phyloP scores from a whole-genome alignment of 2,888 invertebrate species.

The Callinectes sapidus region DNA sequence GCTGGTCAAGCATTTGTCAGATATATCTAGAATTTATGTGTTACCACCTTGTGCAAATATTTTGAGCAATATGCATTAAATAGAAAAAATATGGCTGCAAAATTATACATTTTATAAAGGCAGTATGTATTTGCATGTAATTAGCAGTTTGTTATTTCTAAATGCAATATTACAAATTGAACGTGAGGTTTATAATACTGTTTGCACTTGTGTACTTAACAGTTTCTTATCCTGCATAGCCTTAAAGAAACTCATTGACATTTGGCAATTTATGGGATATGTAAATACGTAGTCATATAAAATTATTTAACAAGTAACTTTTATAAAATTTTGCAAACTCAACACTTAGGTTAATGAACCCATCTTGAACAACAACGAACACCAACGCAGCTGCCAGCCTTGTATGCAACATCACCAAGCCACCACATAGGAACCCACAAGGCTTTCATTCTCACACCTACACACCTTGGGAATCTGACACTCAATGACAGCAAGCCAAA shows the following conservation, averaged over 20 bases:
- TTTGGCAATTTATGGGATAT: background rate
- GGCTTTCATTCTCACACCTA: background rate
- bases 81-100: background rate
- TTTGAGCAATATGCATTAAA: background rate
- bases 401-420: background rate
- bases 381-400: background rate
- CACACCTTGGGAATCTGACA: background rate
- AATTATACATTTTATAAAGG: background rate
- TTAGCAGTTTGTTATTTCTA: background rate
- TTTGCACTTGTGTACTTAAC: constrained; percentile 20
- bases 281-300: constrained; percentile 11
- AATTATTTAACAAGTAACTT: constrained; percentile 12
- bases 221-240: constrained; percentile 19
- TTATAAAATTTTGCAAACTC: constrained; percentile 19
- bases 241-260: background rate
- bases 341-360: background rate
- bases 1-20: background rate
- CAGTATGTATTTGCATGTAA: constrained; percentile 31
- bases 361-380: constrained; percentile 13
- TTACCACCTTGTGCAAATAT: background rate
- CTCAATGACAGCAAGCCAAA: background rate
- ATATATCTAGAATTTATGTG: background rate
- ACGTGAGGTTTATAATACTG: background rate
- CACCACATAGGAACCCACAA: background rate
- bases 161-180: background rate